Base-by-base conservation (phyloP, 1,140 invertebrate genomes). In the Sitobion miscanthi region DNA sequence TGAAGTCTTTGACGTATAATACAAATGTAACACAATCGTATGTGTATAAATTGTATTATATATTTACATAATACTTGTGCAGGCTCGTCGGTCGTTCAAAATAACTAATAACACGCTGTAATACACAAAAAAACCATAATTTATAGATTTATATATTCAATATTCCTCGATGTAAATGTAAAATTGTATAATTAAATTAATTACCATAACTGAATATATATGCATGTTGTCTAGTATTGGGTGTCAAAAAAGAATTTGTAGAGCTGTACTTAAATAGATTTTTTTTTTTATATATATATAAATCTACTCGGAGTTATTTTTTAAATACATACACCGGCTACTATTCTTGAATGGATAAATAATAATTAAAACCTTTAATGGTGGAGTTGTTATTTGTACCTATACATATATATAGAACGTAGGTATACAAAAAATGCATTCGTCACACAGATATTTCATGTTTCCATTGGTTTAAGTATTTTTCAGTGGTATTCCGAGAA, bases 1-100 rank as follows among this genome's bases (percentile, higher is more conserved):
- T 82, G 77, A 82, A 82, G 77, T 82, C n/a, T 82, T 82, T 82
- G 77, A 82, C 35, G 77, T 82, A 21, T 82, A 7, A 82, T 82
- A 35, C 20, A 82, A 82, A 82, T 38, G 77, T 82, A 82, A 38
- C 20, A 38, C 35, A 21, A 82, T 38, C 20, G 77, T 21, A 82
- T 38, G 17, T 38, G 20, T 38, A 21, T 82, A 23, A 7, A 38
- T 7, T 3, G 2, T 4, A 82, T 82, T 82, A 7, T 82, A 38
- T 69, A 69, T 82, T 82, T 82, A 38, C 77, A 82, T 82, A 82
- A 82, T 38, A 38, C 1, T 38, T 82, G n/a, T 21, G 77, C 77
- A 38, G 35, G 77, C 77, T 82, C 35, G 35, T 38, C 20, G 35
- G 5, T 21, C 20, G 21, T 82, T 82, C 77, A 38, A 82, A 7